Base-by-base conservation (phyloP, 2,797 vertebrate genomes). In the Phylloscopus collybita region DNA sequence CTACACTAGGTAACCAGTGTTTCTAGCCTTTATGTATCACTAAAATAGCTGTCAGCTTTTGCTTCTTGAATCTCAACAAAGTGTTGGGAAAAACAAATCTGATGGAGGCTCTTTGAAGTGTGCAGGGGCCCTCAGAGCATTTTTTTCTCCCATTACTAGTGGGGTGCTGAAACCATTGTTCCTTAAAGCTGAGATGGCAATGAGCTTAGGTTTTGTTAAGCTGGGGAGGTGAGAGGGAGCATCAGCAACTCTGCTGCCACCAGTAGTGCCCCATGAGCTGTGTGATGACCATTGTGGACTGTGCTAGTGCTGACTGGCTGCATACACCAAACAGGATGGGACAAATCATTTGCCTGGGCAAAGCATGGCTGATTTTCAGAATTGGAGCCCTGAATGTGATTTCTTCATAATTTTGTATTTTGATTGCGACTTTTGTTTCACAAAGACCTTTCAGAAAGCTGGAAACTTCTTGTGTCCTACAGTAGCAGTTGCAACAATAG, bases 271-370 rank as follows among this genome's bases (percentile, higher is more conserved):
- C 84, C 74, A 47, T 70, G 93, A 89, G 92, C 93, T 78, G 66
- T 65, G 72, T 45, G 30, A 38, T 49, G 81, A 26, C 49, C 9
- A n/a, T 1, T 53, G 53, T 49, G 4, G 20, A 3, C 34, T 38
- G 64, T 87, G 71, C n/a, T 85, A 4, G 29, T 53, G 66, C 79
- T 72, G 34, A 13, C 62, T 49, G 87, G 88, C 80, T 94, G 90
- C 54, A 45, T 88, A 78, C 90, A 80, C 94, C 65, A 54, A 38
- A 50, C 76, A 60, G 88, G 90, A 84, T 94, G 95, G 92, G 96
- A 95, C 92, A 94, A 89, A 92, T 93, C 76, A 29, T 72, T 56
- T 91, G 80, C 79, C 69, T 66, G 44, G 26, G 44, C 36, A 72
- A 59, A 89, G 40, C 32, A 36, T 27, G 23, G 14, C 14, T 34